Base-by-base conservation (phyloP, 2,113 vertebrate species). In the Dasypus novemcinctus region DNA sequence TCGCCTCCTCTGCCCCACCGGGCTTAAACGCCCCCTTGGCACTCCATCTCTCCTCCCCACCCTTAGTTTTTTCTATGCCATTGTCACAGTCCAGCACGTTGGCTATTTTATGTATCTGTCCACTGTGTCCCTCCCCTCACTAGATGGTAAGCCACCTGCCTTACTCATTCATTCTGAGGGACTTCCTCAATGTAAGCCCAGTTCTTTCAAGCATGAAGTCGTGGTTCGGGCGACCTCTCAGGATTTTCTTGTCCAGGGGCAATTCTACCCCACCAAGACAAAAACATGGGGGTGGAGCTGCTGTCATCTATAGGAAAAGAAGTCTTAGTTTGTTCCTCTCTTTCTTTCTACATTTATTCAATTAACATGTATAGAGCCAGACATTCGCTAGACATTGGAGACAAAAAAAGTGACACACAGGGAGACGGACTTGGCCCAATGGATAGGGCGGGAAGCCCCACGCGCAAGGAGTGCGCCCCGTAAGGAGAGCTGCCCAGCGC, bases 141-240 rank as follows among this genome's bases (percentile, higher is more conserved):
- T 15, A 68, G 23, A 41, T 79, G 31, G 6, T 31, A 36, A 33
- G 69, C 54, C 18, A 21, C 41, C 71, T 38, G 12, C 76, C 93
- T 78, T 41, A 27, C 66, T 93, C 86, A 76, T 52, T 80, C 43
- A 49, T 49, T 83, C 61, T 71, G 59, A 88, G 27, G 54, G 59
- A 87, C 38, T 61, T 74, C 43, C 29, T 95, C 38, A 52, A n/a
- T 13, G 0, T 31, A 36, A 43, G 12, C 41, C n/a, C 52, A 12
- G 38, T 66, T 63, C 66, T 81, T 90, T 84, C 31, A 12, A 81
- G 43, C 15, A 33, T 7, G 36, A 72, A 91, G 64, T 29, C 17
- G 9, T 68, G 25, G 23, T 71, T 41, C n/a, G 66, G 17, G 20
- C 68, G 5, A 68, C 33, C 4, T 85, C 41, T 68, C 17, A 84